Evolutionary conservation across 1,140 invertebrate genomes (phyloP).

Genomic region (Plectus sambesii): DNA sequence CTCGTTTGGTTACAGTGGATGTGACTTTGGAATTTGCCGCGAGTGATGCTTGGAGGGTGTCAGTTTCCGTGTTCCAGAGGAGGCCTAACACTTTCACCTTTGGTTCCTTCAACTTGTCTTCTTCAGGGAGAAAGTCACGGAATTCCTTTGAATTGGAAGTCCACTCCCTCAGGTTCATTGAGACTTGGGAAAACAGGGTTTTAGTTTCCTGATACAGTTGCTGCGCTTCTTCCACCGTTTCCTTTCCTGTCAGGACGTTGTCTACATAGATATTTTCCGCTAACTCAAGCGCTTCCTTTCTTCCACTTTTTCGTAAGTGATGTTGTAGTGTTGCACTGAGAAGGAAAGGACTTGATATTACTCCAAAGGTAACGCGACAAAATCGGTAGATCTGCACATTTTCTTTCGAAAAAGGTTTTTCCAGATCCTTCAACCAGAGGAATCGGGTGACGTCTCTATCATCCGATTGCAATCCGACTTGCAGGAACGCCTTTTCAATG

Average conservation of each 20-base stretch:
- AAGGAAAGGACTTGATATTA: conserved; percentile 18
- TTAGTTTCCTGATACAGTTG: conserved; percentile 1
- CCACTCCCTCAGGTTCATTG: conserved; percentile 28
- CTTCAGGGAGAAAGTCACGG: not conserved
- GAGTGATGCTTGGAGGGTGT: not conserved
- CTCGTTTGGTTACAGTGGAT: not conserved
- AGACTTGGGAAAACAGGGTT: conserved; percentile 11
- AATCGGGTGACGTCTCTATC: conserved; percentile 24
- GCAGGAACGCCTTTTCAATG: conserved; percentile 29
- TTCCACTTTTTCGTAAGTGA: conserved; percentile 9
- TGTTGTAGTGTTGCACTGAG: conserved; percentile 16
- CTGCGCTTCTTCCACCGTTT: conserved; percentile 9
- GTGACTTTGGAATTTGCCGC: too few relatives aligned
- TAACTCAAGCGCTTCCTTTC: not conserved
- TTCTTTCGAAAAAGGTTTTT: not conserved
- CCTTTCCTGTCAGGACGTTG: conserved; percentile 13
- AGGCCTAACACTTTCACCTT: conserved; percentile 16
- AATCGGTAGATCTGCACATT: conserved; percentile 19
- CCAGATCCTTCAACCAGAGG: conserved; percentile 21
- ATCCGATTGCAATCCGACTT: conserved; percentile 9
- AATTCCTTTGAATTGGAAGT: conserved; percentile 15
- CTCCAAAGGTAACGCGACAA: conserved; percentile 20
- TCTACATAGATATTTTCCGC: conserved; percentile 24
- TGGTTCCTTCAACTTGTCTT: conserved; percentile 2
- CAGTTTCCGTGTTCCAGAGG: conserved; percentile 12